Conservation (phyloP, 2,888 invertebrate genomes). For the Stictocephala bisonia region DNA sequence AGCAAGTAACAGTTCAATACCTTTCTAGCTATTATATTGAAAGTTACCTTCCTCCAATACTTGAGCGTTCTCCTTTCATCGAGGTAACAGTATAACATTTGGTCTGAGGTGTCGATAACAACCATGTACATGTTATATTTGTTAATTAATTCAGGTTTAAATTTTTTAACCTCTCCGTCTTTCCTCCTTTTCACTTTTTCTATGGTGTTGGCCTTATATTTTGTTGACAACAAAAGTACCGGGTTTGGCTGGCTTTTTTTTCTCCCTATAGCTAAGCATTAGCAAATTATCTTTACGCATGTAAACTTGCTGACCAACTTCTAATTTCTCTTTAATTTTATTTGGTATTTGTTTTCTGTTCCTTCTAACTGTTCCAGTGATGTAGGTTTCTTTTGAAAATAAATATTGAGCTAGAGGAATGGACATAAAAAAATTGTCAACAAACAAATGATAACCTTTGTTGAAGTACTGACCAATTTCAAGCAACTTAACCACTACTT, state of each 20-base stretch:
- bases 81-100: conserved; percentile 31
- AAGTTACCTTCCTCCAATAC: conserved; percentile 40
- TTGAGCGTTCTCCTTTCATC: conserved; percentile 18
- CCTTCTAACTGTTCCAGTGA: conserved; percentile 19
- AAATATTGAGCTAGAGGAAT: conserved; percentile 13
- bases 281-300: background rate
- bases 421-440: conserved; percentile 30
- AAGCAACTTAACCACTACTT: conserved; percentile 5
- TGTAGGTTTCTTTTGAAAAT: background rate
- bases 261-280: background rate
- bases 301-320: conserved; percentile 16
- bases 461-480: conserved; percentile 16
- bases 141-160: conserved; percentile 23
- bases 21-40: conserved; percentile 25
- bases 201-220: background rate
- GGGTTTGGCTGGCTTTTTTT: conserved; percentile 8
- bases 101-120: conserved; percentile 20
- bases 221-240: conserved; percentile 27
- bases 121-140: conserved; percentile 39
- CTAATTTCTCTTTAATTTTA: conserved; percentile 7
- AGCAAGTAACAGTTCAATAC: conserved; percentile 18
- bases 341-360: conserved; percentile 29
- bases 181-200: conserved; percentile 11
- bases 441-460: conserved; percentile 19
- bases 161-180: background rate